Conservation (phyloP, 2,113 vertebrate species). For the Hemicordylus capensis region DNA sequence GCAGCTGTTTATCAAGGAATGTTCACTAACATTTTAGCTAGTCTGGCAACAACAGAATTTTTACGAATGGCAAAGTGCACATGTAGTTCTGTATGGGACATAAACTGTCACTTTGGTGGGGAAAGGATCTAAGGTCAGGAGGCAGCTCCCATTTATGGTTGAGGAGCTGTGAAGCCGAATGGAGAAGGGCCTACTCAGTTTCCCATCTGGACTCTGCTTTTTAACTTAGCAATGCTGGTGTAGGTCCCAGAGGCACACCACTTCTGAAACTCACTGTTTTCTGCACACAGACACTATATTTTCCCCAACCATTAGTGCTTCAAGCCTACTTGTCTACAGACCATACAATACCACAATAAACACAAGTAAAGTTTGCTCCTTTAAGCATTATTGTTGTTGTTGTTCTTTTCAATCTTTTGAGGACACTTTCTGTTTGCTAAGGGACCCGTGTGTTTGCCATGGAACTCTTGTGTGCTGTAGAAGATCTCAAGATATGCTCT, state of each 20-base stretch:
- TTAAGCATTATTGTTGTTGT: not conserved
- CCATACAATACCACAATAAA: too few species aligned
- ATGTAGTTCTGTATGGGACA: not conserved
- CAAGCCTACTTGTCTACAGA: too few species aligned
- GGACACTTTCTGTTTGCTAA: not conserved
- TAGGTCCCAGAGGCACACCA: too few species aligned
- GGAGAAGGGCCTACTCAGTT: not conserved
- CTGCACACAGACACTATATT: not conserved
- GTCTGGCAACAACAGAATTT: not conserved
- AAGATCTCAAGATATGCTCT: not conserved
- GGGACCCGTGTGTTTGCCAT: not conserved
- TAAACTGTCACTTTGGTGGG: not conserved
- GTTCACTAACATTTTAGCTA: conserved; percentile 4
- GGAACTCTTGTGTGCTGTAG: not conserved
- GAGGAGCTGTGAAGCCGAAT: not conserved
- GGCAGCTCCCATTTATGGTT: not conserved
- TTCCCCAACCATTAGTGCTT: too few species aligned
- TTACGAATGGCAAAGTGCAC: not conserved
- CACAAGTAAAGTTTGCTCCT: too few species aligned
- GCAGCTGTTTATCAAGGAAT: not conserved
- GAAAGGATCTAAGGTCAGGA: not conserved
- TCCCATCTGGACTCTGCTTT: not conserved
- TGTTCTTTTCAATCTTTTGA: not conserved
- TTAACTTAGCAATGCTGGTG: too few species aligned
- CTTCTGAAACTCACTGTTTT: not conserved